Evolutionary conservation across 1,140 invertebrate species (phyloP).

Genomic region (Sesamia nonagrioides): DNA sequence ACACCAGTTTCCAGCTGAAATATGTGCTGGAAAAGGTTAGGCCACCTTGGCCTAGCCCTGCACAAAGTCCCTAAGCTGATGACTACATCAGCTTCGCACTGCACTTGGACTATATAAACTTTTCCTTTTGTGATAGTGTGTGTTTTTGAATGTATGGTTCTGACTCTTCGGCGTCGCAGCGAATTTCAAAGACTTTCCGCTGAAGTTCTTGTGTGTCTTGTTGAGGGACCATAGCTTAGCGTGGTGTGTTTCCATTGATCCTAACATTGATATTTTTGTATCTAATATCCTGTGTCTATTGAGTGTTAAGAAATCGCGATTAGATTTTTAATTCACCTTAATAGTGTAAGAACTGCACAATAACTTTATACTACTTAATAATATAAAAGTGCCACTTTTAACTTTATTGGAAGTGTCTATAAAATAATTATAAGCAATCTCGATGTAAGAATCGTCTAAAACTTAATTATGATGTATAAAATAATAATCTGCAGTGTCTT

Average conservation of each 20-base stretch:
- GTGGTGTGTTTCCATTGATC: constrained; percentile 67
- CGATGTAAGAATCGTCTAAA: constrained; percentile 62
- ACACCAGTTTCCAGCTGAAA: constrained; percentile 84
- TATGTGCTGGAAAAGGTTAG: constrained; percentile 83
- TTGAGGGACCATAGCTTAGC: constrained; percentile 79
- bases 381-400: constrained; percentile 79
- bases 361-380: constrained; percentile 66
- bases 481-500: constrained; percentile 64
- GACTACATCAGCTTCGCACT: constrained; percentile 56
- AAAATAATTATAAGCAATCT: constrained; percentile 73
- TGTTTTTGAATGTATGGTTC: constrained; percentile 49
- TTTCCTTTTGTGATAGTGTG: constrained; percentile 64
- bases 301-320: constrained; percentile 65
- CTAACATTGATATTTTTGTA: constrained; percentile 60
- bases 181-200: constrained; percentile 66
- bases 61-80: constrained; percentile 74
- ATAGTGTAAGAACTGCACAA: constrained; percentile 80
- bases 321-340: constrained; percentile 66
- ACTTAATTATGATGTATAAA: constrained; percentile 60
- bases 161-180: constrained; percentile 63
- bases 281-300: constrained; percentile 64
- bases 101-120: constrained; percentile 58
- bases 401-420: constrained; percentile 64
- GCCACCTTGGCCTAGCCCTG: constrained; percentile 77
- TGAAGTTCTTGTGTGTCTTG: constrained; percentile 76